These are phyloP conservation scores for Mus caroli DNA, from an alignment of 2,797 vertebrate genomes.

Conservation along the genomic window DNA sequence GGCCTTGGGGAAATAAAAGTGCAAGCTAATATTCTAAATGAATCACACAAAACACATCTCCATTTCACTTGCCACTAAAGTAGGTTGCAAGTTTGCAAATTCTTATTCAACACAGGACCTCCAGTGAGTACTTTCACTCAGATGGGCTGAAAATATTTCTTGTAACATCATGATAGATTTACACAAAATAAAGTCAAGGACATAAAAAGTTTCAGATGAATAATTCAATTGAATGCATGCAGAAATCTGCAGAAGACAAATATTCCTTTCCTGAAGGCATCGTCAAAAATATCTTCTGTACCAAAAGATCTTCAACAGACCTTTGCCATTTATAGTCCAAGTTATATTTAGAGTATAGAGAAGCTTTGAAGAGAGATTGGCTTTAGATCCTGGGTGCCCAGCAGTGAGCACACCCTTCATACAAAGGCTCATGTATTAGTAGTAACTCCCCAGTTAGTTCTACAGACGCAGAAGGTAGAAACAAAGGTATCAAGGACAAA, in stretches of 20 bases:
- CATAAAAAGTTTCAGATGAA: conserved; percentile 61
- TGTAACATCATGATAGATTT: conserved; percentile 54
- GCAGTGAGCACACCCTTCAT: neutral
- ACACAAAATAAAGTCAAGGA: conserved; percentile 49
- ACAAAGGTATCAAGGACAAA: neutral
- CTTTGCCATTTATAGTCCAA: neutral
- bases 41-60: conserved; percentile 66
- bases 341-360: neutral
- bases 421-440: neutral
- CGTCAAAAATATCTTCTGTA: conserved; percentile 34
- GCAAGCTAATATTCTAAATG: conserved; percentile 73
- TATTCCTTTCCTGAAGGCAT: conserved; percentile 36
- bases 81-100: conserved; percentile 78
- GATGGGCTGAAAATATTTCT: conserved; percentile 47
- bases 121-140: conserved; percentile 45
- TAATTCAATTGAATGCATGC: conserved; percentile 47
- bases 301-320: neutral
- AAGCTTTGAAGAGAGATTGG: neutral
- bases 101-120: conserved; percentile 59
- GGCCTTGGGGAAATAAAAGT: conserved; percentile 81
- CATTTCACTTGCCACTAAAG: conserved; percentile 67
- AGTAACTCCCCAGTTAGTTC: neutral
- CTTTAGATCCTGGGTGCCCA: neutral
- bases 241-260: conserved; percentile 46
- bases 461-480: neutral